Evolutionary conservation across 2,113 vertebrate species (phyloP).

Genomic region (Oncorhynchus tshawytscha): DNA sequence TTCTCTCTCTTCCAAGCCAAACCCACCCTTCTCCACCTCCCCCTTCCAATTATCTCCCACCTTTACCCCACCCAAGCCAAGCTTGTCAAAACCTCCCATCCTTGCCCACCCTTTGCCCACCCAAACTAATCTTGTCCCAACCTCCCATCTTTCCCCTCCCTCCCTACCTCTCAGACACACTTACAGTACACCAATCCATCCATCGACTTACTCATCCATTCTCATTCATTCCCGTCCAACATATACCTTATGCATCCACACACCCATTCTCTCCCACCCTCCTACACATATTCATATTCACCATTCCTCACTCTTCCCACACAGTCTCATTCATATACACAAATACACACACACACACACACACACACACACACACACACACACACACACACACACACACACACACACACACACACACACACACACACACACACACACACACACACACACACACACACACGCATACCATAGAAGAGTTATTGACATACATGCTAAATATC

Average conservation of each 20-base stretch:
- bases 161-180: too few species aligned
- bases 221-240: too few species aligned
- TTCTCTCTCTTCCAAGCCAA: too few species aligned
- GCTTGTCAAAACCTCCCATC: background rate
- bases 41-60: background rate
- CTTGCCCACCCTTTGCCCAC: conserved; percentile 2
- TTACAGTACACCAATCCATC: background rate
- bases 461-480: background rate
- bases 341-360: conserved; percentile 15
- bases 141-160: too few species aligned
- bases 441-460: conserved; percentile 5
- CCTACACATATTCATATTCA: too few species aligned
- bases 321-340: background rate
- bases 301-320: too few species aligned
- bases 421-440: conserved; percentile 4
- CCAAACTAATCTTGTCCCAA: too few species aligned
- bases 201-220: too few species aligned
- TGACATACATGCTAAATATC: too few species aligned
- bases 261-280: too few species aligned
- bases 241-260: too few species aligned
- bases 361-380: conserved; percentile 7
- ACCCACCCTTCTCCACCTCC: conserved; percentile 18
- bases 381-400: conserved; percentile 1
- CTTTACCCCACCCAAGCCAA: background rate
- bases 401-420: conserved; percentile 3